Evolutionary conservation across 92 coral and sea anemone species (phyloP).

Genomic region (Zoanthus gigantus): DNA sequence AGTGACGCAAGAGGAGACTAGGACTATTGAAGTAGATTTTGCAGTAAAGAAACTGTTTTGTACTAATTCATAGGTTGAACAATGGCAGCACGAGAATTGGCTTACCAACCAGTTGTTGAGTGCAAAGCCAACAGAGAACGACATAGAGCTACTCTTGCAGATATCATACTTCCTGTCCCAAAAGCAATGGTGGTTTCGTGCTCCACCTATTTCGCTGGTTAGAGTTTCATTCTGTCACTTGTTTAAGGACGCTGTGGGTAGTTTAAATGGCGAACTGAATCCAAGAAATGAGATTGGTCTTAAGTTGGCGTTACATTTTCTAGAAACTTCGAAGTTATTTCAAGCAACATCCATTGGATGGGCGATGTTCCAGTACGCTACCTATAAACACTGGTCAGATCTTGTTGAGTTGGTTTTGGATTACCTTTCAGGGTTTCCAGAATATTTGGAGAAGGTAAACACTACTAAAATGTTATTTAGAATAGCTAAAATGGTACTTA

Average conservation of each 20-base stretch:
- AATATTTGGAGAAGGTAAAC: constrained; percentile 61
- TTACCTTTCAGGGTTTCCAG: constrained; percentile 58
- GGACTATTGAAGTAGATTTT: background rate
- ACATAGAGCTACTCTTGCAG: constrained; percentile 42
- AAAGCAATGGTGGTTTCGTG: constrained; percentile 32
- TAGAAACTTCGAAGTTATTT: constrained; percentile 41
- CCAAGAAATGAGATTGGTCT: constrained; percentile 48
- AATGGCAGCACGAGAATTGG: constrained; percentile 79
- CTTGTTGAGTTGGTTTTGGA: constrained; percentile 76
- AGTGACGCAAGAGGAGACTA: background rate
- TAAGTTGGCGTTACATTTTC: constrained; percentile 42
- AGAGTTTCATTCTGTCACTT: constrained; percentile 74
- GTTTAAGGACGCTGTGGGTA: constrained; percentile 61
- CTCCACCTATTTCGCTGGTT: constrained; percentile 61
- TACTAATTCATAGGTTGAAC: constrained; percentile 61
- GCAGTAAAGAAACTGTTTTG: background rate
- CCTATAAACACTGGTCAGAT: constrained; percentile 79
- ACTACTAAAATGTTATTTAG: too few species aligned
- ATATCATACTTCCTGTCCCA: constrained; percentile 47
- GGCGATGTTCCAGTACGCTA: constrained; percentile 74
- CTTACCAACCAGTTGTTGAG: constrained; percentile 67
- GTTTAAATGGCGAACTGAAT: constrained; percentile 21
- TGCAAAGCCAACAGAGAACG: constrained; percentile 53
- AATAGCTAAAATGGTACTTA: too few species aligned
- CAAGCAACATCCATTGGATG: constrained; percentile 36